A percentile compares a stretch with the other conserved stretches of the same genome.
phyloP scores from a whole-genome alignment of 2,797 vertebrate species.

The Emydoidea blandingii region DNA sequence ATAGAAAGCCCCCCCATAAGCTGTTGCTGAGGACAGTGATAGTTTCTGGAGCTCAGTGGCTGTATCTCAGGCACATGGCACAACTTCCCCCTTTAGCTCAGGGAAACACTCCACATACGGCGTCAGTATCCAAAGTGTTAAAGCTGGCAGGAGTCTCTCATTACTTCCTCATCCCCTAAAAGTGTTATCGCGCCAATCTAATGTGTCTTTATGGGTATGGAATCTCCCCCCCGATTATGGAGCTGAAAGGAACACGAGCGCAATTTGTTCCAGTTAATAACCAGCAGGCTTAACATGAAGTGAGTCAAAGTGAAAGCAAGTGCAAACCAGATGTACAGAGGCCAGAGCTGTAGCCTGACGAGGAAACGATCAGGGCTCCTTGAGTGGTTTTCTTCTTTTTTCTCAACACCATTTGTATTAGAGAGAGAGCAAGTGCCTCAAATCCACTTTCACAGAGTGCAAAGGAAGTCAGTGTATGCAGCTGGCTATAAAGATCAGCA shows the following conservation, averaged over 20 bases:
- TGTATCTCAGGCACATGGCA: background rate
- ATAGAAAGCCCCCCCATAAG: background rate
- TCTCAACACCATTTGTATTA: background rate
- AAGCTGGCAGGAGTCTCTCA: conserved; percentile 39
- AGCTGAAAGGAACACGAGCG: conserved; percentile 55
- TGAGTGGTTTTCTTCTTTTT: conserved; percentile 28
- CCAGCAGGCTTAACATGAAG: conserved; percentile 47
- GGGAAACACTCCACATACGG: background rate
- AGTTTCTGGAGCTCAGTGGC: background rate
- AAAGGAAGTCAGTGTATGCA: background rate
- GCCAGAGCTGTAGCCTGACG: background rate
- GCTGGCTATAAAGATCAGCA: background rate
- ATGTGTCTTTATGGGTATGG: conserved; percentile 55
- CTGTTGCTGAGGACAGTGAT: background rate
- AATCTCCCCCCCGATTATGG: conserved; percentile 45
- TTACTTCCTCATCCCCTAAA: conserved; percentile 38
- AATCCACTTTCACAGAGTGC: background rate
- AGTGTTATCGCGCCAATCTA: conserved; percentile 52
- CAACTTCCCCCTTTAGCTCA: fast-evolving
- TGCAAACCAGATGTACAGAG: conserved; percentile 51
- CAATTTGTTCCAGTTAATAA: conserved; percentile 63
- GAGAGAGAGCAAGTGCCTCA: background rate
- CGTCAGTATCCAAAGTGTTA: background rate
- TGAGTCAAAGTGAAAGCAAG: conserved; percentile 47
- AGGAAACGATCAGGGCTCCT: conserved; percentile 26